phyloP scores from a whole-genome alignment of 2,113 vertebrate genomes.

The Mungos mungo region DNA sequence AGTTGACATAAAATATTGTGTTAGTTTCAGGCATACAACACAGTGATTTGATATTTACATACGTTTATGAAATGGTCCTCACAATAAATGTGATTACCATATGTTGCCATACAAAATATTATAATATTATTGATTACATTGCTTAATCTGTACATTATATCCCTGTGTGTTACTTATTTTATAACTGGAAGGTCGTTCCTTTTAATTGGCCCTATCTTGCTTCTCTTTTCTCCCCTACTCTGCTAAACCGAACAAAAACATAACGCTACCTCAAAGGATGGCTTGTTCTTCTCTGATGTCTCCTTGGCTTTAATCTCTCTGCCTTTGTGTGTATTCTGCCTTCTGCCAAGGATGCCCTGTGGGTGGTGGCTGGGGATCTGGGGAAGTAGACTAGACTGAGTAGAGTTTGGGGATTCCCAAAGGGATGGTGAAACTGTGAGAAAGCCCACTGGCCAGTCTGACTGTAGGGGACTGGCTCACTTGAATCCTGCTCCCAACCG shows the following conservation, averaged over 20 bases:
- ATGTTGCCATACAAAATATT: not conserved
- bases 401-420: not conserved
- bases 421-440: not conserved
- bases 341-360: not conserved
- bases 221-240: not conserved
- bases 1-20: not conserved
- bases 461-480: not conserved
- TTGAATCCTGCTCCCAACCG: not conserved
- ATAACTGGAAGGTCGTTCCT: not conserved
- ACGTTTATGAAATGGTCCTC: not conserved
- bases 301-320: not conserved
- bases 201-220: not conserved
- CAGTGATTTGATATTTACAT: not conserved
- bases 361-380: not conserved
- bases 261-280: not conserved
- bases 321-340: not conserved
- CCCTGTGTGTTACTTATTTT: not conserved
- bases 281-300: not conserved
- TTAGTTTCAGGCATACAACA: not conserved
- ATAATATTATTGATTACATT: not conserved
- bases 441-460: not conserved
- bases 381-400: not conserved
- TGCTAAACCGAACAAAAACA: not conserved
- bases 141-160: not conserved
- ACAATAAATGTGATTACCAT: not conserved